Evolutionary conservation across 2,113 vertebrate species (phyloP), one percentile per base, ranked within the genome.

Genomic region (Anarhynchus alexandrinus): DNA sequence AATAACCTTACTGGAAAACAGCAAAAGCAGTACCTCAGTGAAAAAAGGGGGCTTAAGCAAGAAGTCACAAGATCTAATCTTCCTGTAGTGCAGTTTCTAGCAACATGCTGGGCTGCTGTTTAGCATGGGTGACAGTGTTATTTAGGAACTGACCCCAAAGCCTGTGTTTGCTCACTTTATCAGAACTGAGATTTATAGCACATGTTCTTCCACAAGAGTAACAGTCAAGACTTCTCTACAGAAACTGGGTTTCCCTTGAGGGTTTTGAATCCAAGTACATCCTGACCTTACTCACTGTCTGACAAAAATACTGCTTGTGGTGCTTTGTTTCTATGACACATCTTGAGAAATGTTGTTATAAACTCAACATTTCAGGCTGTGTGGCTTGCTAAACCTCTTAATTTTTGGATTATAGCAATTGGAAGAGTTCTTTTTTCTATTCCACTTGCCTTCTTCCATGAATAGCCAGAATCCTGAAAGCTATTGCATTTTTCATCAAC

Each of bases 181-280:
- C 91, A 86, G 73, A 79, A 51, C 36, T 82, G 58, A 93, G 78
- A 94, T 95, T 93, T 87, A 85, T 59, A 51, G 32, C 15, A 10
- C 55, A 11, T 51, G 29, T 85, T 82, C 87, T 95, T 91, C n/a
- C 81, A 87, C 78, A 26, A 34, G 20, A 95, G 43, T 51, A 74
- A 69, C 22, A 93, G 38, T 57, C 70, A 77, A 80, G 58, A 38
- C 40, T 79, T 92, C 32, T 49, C 73, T 73, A 51, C 45, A 82
- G 89, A 91, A 91, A 79, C 36, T 82, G 65, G 10, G 70, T 94
- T 77, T 95, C 84, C 94, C 93, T 89, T n/a, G 66, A 42, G 86
- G 30, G 20, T 91, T 89, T 94, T 0, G 0, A 90, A 94, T 90
- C 88, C 81, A 73, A 93, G 70, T 65, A 79, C 58, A 57, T 82